Evolutionary conservation across 2,797 vertebrate genomes (phyloP).

Genomic region (Melanotaenia pygmaea): DNA sequence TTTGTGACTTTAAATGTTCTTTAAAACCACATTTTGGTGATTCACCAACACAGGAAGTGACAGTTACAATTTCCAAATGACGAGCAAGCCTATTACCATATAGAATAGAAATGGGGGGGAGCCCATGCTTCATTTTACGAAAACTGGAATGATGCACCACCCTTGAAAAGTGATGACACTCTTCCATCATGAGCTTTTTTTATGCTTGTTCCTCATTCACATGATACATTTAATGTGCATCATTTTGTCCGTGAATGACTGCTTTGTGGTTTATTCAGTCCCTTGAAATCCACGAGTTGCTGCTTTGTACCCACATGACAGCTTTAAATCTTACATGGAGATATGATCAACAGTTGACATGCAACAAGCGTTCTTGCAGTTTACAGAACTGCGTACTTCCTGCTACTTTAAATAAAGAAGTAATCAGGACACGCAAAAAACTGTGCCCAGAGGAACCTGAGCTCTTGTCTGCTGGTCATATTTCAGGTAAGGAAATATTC

Average conservation of each 20-base stretch:
- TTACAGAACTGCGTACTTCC: conserved; percentile 62
- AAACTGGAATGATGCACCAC: background rate
- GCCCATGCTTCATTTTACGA: background rate
- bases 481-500: conserved; percentile 42
- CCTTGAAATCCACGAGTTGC: conserved; percentile 8
- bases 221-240: background rate
- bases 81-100: conserved; percentile 34
- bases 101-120: conserved; percentile 1
- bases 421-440: conserved; percentile 10
- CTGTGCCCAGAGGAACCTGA: background rate
- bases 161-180: background rate
- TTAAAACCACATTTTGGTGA: conserved; percentile 42
- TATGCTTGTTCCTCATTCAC: no score
- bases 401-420: conserved; percentile 31
- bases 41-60: conserved; percentile 65
- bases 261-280: background rate
- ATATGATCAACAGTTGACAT: conserved; percentile 22
- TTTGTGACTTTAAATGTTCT: conserved; percentile 4
- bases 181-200: background rate
- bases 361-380: conserved; percentile 8
- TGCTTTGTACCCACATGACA: conserved; percentile 12
- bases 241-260: background rate
- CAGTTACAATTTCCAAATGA: conserved; percentile 52
- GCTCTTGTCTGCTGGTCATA: conserved; percentile 8
- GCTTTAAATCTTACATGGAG: conserved; percentile 23